Evolutionary conservation across 2,888 invertebrate genomes (phyloP).

Genomic region (Diaphora mendica): DNA sequence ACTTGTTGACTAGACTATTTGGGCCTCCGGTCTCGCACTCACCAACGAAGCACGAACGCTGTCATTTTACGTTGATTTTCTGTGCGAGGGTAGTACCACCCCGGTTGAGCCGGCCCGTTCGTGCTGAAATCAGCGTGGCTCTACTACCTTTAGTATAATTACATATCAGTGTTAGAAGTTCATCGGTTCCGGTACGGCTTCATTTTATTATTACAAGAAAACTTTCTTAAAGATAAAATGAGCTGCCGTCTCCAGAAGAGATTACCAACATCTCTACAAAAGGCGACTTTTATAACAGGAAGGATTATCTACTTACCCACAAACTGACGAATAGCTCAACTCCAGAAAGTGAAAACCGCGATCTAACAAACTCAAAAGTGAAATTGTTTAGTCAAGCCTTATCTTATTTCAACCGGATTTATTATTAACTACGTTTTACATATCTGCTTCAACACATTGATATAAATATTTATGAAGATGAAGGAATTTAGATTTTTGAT

Average conservation of each 20-base stretch:
- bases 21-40: too few relatives aligned
- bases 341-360: conserved; percentile 14
- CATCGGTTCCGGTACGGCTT: not conserved
- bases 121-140: too few relatives aligned
- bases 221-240: not conserved
- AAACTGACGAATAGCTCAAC: not conserved
- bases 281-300: not conserved
- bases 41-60: too few relatives aligned
- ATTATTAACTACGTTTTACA: conserved; percentile 14
- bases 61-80: too few relatives aligned
- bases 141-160: too few relatives aligned
- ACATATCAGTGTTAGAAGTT: not conserved
- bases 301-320: conserved; percentile 7
- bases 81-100: too few relatives aligned
- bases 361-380: conserved; percentile 17
- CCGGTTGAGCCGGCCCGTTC: too few relatives aligned
- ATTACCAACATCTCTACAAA: not conserved
- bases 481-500: conserved; percentile 9
- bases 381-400: conserved; percentile 23
- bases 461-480: conserved; percentile 19
- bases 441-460: conserved; percentile 14
- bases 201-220: not conserved
- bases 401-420: conserved; percentile 22
- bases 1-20: too few relatives aligned
- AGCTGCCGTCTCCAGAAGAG: not conserved